Conservation (phyloP, 2,113 vertebrate genomes). For the Sisor rabdophorus region DNA sequence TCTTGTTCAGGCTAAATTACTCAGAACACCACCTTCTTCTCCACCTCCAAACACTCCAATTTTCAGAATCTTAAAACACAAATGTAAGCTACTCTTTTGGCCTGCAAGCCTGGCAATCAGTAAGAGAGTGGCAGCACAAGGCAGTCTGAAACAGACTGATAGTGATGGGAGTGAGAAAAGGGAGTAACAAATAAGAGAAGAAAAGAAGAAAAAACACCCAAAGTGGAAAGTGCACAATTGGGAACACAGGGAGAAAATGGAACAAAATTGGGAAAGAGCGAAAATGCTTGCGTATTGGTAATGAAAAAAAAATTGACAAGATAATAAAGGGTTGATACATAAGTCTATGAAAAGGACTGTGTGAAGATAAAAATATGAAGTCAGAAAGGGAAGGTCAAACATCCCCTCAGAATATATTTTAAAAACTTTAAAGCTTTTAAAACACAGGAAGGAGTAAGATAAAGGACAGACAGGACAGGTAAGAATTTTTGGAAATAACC, state of each 20-base stretch:
- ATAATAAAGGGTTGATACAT: constrained; percentile 18
- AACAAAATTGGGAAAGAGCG: constrained; percentile 15
- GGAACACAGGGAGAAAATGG: constrained; percentile 7
- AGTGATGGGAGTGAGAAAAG: constrained; percentile 17
- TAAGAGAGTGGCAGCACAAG: constrained; percentile 54
- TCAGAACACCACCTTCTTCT: constrained; percentile 49
- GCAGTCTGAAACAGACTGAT: constrained; percentile 32
- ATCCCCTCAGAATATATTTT: constrained; percentile 24
- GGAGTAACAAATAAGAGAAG: constrained; percentile 21
- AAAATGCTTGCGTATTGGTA: constrained; percentile 13
- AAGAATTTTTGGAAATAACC: constrained; percentile 12
- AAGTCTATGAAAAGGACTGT: not conserved
- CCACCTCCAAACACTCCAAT: constrained; percentile 44
- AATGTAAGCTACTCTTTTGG: constrained; percentile 55
- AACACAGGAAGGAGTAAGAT: constrained; percentile 23
- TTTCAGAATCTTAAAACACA: constrained; percentile 59
- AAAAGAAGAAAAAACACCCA: constrained; percentile 22
- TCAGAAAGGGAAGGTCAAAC: constrained; percentile 19
- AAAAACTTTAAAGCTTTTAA: constrained; percentile 23
- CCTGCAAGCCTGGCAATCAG: constrained; percentile 52
- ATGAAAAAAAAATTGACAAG: constrained; percentile 33
- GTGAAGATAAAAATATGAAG: not conserved
- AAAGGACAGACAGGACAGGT: constrained; percentile 27
- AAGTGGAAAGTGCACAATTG: constrained; percentile 2
- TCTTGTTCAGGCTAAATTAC: constrained; percentile 52